Percentiles rank a stretch among this genome's conserved stretches.
These are phyloP conservation scores for Halocynthia aurantium DNA, from an alignment of 23 tunicate species.

Conservation along the genomic window DNA sequence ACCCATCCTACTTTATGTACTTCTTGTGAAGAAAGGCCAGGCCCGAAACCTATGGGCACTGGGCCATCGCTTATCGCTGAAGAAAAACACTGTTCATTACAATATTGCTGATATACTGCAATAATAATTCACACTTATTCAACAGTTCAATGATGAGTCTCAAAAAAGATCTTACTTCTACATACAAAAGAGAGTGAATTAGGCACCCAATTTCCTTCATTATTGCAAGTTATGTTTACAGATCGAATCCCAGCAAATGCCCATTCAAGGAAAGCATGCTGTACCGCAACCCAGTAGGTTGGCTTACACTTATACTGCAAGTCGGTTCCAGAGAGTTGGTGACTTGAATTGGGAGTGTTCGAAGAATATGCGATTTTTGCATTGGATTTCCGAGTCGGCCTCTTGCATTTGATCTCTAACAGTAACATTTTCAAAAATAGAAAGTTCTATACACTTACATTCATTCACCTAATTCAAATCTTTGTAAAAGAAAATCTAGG, in stretches of 20 bases:
- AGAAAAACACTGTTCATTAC: not conserved
- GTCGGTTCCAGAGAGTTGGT: slow-evolving; percentile 7
- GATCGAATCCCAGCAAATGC: slow-evolving; percentile 33
- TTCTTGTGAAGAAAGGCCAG: slow-evolving; percentile 25
- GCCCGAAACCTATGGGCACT: slow-evolving; percentile 39
- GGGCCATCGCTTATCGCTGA: slow-evolving; percentile 51
- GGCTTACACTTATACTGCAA: slow-evolving; percentile 26
- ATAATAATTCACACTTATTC: not conserved
- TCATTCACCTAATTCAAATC: not conserved
- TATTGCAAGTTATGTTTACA: slow-evolving; percentile 22
- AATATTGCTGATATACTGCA: too few species aligned
- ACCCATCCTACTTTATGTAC: slow-evolving; percentile 29
- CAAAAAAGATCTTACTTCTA: slow-evolving; percentile 32
- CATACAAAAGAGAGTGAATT: slow-evolving; percentile 59
- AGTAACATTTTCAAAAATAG: not conserved
- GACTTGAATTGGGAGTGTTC: not conserved
- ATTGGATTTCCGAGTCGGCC: slow-evolving; percentile 28
- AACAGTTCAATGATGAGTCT: not conserved
- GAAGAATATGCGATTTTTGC: not conserved
- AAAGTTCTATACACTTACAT: not conserved
- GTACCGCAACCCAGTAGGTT: slow-evolving; percentile 42
- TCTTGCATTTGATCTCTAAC: slow-evolving; percentile 33
- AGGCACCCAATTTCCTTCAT: slow-evolving; percentile 43
- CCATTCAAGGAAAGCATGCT: slow-evolving; percentile 56
- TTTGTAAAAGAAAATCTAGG: not conserved